These are phyloP conservation scores for Micromussa lordhowensis DNA, from an alignment of 92 coral and sea anemone species.

Conservation along the genomic window DNA sequence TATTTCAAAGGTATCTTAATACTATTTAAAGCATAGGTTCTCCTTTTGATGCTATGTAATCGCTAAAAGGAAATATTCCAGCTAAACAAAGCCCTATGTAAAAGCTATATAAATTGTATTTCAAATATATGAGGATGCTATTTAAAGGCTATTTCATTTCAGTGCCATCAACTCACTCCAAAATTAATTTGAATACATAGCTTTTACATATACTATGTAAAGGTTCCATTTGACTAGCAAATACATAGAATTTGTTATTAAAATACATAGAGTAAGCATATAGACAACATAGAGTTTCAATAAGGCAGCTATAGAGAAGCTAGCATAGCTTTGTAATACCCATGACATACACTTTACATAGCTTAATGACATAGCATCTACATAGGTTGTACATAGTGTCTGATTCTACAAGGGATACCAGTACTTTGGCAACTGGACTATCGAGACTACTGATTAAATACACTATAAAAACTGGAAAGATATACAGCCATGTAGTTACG, in stretches of 20 bases:
- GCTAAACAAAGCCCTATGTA: background rate
- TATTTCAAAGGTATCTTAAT: background rate
- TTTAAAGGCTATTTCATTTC: background rate
- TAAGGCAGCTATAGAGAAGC: background rate
- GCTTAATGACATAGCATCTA: background rate
- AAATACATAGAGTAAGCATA: background rate
- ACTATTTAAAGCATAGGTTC: background rate
- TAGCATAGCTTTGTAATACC: background rate
- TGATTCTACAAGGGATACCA: conserved; percentile 1
- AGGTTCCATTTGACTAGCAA: conserved; percentile 14
- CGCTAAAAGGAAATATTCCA: background rate
- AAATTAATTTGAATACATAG: background rate
- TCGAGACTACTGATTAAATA: background rate
- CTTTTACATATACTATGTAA: background rate
- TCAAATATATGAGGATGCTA: background rate
- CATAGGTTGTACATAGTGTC: background rate
- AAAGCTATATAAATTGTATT: background rate
- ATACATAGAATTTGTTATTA: background rate
- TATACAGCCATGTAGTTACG: background rate
- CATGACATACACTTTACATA: background rate
- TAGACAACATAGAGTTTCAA: background rate
- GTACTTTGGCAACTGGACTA: background rate
- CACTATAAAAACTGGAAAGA: background rate
- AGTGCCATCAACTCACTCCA: background rate
- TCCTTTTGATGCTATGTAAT: background rate